Percentiles rank a stretch among this genome's conserved stretches.
These are phyloP conservation scores for Pagrus major DNA, from an alignment of 2,113 vertebrate genomes.

Conservation along the genomic window DNA sequence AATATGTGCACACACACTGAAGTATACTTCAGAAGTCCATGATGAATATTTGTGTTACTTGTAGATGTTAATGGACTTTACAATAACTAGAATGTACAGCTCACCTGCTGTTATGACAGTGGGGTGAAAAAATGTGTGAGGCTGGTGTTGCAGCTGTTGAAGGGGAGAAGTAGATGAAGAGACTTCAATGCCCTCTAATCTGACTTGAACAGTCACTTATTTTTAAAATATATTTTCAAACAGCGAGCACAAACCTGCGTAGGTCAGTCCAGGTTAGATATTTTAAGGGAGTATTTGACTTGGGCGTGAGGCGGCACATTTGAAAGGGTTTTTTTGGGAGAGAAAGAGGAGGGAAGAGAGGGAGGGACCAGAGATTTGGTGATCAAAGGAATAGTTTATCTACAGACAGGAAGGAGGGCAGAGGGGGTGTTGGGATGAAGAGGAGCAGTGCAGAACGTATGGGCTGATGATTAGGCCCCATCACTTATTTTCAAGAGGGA, in stretches of 20 bases:
- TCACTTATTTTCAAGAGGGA: no score
- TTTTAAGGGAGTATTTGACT: background rate
- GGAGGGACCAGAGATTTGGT: conserved; percentile 5
- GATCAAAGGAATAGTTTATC: conserved; percentile 37
- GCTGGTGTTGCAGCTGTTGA: background rate
- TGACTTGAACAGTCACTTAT: no score
- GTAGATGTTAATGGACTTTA: no score
- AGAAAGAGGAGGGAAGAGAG: background rate
- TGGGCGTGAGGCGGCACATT: background rate
- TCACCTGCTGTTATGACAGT: no score
- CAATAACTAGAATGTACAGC: no score
- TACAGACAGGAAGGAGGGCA: background rate
- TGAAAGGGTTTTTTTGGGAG: background rate
- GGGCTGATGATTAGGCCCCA: no score
- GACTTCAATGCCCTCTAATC: background rate
- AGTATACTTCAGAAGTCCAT: no score
- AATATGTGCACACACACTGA: no score
- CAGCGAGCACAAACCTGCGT: background rate
- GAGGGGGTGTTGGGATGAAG: background rate
- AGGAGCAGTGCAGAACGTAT: background rate
- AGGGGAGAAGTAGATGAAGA: background rate
- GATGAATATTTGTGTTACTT: no score
- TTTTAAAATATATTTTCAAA: background rate
- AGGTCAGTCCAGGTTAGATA: background rate
- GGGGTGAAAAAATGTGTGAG: no score